Conservation (phyloP, 2,113 vertebrate species). For the Pipra filicauda region DNA sequence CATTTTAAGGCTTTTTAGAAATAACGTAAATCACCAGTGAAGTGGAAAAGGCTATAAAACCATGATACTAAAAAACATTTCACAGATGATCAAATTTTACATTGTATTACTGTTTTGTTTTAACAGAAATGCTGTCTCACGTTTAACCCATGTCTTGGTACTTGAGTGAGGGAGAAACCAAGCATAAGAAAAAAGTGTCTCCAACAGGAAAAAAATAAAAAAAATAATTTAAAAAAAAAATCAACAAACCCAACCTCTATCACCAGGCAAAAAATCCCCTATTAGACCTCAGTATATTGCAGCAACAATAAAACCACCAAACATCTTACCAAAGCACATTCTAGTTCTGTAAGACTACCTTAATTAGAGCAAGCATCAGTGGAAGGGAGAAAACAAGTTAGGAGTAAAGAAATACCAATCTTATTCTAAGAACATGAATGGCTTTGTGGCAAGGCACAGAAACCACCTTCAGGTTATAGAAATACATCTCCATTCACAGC, state of each 20-base stretch:
- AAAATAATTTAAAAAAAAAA: neutral
- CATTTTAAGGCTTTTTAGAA: neutral
- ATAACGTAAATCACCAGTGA: neutral
- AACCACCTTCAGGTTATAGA: neutral
- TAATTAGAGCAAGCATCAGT: neutral
- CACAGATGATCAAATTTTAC: neutral
- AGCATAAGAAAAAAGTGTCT: neutral
- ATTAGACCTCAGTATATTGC: neutral
- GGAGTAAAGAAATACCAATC: neutral
- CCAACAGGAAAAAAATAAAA: neutral
- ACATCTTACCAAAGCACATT: neutral
- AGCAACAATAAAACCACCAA: neutral
- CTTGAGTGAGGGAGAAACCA: neutral
- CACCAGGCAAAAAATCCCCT: neutral
- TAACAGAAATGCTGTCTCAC: neutral
- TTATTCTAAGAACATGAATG: neutral
- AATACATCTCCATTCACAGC: neutral
- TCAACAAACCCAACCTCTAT: neutral
- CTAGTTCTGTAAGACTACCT: neutral
- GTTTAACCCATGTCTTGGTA: neutral
- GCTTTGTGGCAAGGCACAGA: neutral
- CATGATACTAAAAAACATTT: neutral
- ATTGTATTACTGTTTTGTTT: neutral
- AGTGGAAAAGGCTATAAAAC: neutral
- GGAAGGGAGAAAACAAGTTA: neutral